phyloP scores from a whole-genome alignment of 2,888 invertebrate species.

The Lithodes maja region DNA sequence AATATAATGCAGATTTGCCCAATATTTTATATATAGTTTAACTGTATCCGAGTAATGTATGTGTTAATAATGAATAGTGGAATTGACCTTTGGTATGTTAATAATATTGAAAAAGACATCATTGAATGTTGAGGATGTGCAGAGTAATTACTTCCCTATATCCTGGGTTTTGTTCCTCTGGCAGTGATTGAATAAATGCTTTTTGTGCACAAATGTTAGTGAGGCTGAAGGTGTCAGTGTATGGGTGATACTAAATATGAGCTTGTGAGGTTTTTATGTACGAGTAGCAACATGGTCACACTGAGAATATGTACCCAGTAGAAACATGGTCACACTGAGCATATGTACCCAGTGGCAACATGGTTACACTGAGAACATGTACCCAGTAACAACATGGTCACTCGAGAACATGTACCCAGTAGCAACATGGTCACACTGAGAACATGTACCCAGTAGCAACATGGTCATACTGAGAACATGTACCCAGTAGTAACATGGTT shows the following conservation, averaged over 20 bases:
- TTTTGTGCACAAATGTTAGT: slow-evolving; percentile 64
- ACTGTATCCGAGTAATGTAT: slow-evolving; percentile 54
- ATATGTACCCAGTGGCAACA: slow-evolving; percentile 43
- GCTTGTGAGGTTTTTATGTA: slow-evolving; percentile 46
- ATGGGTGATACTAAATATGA: slow-evolving; percentile 52
- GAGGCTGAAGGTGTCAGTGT: slow-evolving; percentile 55
- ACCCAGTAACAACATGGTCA: slow-evolving; percentile 11
- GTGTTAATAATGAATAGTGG: slow-evolving; percentile 57
- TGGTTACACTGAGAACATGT: slow-evolving; percentile 55
- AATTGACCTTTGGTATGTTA: slow-evolving; percentile 62
- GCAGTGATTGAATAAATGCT: slow-evolving; percentile 57
- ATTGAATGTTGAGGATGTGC: slow-evolving; percentile 54
- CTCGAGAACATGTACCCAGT: background rate
- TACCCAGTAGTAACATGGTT: slow-evolving; percentile 14
- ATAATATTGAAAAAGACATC: slow-evolving; percentile 56
- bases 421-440: slow-evolving; percentile 56
- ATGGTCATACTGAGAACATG: slow-evolving; percentile 54
- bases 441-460: slow-evolving; percentile 44
- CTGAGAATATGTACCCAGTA: slow-evolving; percentile 48
- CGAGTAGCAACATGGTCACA: slow-evolving; percentile 49
- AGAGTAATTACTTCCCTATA: slow-evolving; percentile 49
- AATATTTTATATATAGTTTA: slow-evolving; percentile 66
- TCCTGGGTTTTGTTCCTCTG: slow-evolving; percentile 53
- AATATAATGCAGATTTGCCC: slow-evolving; percentile 52
- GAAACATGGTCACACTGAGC: slow-evolving; percentile 53